Evolutionary conservation across 2,113 vertebrate genomes (phyloP).

Genomic region (Empidonax alnorum): DNA sequence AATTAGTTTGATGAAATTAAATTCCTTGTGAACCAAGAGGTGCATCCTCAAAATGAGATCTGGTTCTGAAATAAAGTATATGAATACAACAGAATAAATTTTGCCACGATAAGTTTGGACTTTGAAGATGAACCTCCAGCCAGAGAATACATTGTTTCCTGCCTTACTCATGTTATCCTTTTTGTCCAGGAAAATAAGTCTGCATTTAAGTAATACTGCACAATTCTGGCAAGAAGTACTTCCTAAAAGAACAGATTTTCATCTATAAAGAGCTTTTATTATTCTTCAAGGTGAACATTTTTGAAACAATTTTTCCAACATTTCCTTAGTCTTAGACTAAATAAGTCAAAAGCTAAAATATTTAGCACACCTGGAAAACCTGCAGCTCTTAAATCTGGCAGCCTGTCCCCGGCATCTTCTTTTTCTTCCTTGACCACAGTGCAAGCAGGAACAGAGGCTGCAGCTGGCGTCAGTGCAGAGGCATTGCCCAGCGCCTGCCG

Average conservation of each 20-base stretch:
- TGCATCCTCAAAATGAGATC: background rate
- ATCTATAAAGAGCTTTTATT: background rate
- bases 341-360: background rate
- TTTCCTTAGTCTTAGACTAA: background rate
- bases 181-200: background rate
- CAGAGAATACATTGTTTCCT: constrained; percentile 10
- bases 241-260: background rate
- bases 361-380: background rate
- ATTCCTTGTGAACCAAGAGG: background rate
- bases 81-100: background rate
- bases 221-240: background rate
- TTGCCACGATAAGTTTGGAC: background rate
- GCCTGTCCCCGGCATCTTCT: accelerated
- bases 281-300: background rate
- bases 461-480: background rate
- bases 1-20: background rate
- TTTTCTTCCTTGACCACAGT: background rate
- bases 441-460: background rate
- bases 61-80: background rate
- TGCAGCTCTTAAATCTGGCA: background rate
- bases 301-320: background rate
- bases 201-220: background rate
- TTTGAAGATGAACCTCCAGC: background rate
- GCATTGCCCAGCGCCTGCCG: background rate
- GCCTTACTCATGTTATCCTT: background rate